These are phyloP conservation scores for Mastacembelus armatus DNA, from an alignment of 2,797 vertebrate genomes.

Conservation along the genomic window DNA sequence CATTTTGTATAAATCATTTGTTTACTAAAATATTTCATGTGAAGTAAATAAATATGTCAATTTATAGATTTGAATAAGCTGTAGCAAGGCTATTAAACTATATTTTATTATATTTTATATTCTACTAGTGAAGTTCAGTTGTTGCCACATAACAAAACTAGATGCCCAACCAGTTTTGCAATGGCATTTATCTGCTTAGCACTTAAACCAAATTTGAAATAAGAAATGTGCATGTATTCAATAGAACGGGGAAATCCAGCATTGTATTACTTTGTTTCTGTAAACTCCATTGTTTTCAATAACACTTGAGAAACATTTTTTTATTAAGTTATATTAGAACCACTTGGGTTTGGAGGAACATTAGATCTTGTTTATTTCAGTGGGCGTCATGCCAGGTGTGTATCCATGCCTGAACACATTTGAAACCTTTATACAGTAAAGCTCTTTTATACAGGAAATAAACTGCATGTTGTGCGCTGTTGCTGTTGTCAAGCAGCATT, in stretches of 20 bases:
- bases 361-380: slow-evolving; percentile 47
- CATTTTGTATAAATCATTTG: slow-evolving; percentile 9
- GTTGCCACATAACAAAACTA: background rate
- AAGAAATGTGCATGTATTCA: slow-evolving; percentile 11
- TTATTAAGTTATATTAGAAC: slow-evolving; percentile 32
- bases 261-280: slow-evolving; percentile 36
- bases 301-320: slow-evolving; percentile 26
- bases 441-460: background rate
- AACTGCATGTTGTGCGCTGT: background rate
- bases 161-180: slow-evolving; percentile 2
- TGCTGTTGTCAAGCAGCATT: slow-evolving; percentile 3
- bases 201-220: slow-evolving; percentile 9
- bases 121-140: background rate
- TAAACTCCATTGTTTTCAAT: slow-evolving; percentile 50
- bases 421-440: background rate
- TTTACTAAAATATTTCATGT: slow-evolving; percentile 17
- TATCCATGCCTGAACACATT: slow-evolving; percentile 22
- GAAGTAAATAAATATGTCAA: slow-evolving; percentile 30
- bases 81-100: background rate
- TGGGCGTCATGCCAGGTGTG: slow-evolving; percentile 13
- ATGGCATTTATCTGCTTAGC: background rate
- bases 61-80: slow-evolving; percentile 21
- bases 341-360: slow-evolving; percentile 37
- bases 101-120: too few species aligned
- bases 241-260: slow-evolving; percentile 7